These are phyloP conservation scores for Drosophila kikkawai DNA, from an alignment of 1,140 invertebrate genomes.

Conservation along the genomic window DNA sequence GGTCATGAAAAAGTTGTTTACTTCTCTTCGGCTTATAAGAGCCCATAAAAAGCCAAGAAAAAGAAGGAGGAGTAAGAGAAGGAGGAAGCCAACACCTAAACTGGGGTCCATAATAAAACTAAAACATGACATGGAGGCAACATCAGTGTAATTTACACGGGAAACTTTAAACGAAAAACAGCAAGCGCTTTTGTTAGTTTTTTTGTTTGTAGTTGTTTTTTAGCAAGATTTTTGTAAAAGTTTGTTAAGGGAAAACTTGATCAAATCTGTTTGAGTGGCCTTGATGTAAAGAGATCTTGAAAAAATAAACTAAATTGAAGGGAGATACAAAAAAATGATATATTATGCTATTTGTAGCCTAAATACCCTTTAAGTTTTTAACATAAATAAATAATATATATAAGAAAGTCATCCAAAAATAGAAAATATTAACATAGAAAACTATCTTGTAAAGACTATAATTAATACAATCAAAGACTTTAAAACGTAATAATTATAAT, in stretches of 20 bases:
- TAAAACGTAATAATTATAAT: not conserved
- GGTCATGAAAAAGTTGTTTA: constrained; percentile 61
- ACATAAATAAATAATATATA: not conserved
- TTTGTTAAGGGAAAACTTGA: constrained; percentile 16
- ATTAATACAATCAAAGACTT: not conserved
- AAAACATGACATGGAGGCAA: constrained; percentile 45
- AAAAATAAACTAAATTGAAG: constrained; percentile 8
- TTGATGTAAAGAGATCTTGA: constrained; percentile 22
- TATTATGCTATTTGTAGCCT: not conserved
- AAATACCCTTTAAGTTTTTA: not conserved
- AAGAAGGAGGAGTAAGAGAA: constrained; percentile 11
- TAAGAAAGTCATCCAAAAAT: too few species aligned
- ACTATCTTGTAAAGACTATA: not conserved
- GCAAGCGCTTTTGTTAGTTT: constrained; percentile 8
- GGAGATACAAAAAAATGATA: not conserved
- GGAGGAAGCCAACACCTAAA: constrained; percentile 30
- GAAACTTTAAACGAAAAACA: constrained; percentile 37
- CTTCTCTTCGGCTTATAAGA: constrained; percentile 48
- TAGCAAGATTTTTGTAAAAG: constrained; percentile 21
- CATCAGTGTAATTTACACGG: constrained; percentile 67
- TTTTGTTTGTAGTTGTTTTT: not conserved
- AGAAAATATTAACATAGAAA: not conserved
- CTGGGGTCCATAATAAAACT: constrained; percentile 48
- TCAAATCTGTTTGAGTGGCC: constrained; percentile 21
- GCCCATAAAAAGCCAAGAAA: constrained; percentile 61